A percentile compares a stretch with the other conserved stretches of the same genome.
These are phyloP conservation scores for Hippoglossus hippoglossus DNA, from an alignment of 2,797 vertebrate species.

Conservation along the genomic window DNA sequence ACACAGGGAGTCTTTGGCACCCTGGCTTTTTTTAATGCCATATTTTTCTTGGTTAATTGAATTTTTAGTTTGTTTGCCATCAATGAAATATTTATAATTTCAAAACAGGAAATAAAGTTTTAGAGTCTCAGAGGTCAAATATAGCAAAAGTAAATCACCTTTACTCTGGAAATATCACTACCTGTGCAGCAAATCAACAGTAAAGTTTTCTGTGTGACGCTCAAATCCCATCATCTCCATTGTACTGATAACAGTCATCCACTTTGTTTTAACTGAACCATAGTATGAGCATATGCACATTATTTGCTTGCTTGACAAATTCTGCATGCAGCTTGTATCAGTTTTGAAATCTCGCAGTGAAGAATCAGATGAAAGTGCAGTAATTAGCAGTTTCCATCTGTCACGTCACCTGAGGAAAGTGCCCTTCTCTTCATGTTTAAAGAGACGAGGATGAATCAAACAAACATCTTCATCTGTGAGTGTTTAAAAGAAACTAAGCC, in stretches of 20 bases:
- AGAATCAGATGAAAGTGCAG: conserved; percentile 50
- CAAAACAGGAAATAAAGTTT: neutral
- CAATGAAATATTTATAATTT: too few relatives aligned
- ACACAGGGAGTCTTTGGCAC: neutral
- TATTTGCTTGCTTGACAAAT: neutral
- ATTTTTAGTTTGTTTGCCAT: neutral
- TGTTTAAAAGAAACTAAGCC: conserved; percentile 45
- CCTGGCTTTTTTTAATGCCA: too few relatives aligned
- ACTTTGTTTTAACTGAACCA: neutral
- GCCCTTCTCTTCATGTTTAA: conserved; percentile 39
- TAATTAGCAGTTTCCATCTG: conserved; percentile 74
- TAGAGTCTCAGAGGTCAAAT: neutral
- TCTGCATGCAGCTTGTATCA: neutral
- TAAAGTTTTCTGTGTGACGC: neutral
- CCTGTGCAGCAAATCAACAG: neutral
- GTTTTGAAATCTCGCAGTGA: conserved; percentile 40
- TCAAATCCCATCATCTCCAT: neutral
- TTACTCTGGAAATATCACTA: too few relatives aligned
- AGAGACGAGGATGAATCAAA: conserved; percentile 57
- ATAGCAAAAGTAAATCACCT: too few relatives aligned
- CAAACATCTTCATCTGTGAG: conserved; percentile 40
- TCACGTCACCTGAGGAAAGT: conserved; percentile 60
- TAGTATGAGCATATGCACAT: neutral
- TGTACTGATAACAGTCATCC: neutral
- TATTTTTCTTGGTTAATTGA: neutral